phyloP scores from a whole-genome alignment of 2,888 invertebrate genomes.

The Hofmannophila pseudospretella region DNA sequence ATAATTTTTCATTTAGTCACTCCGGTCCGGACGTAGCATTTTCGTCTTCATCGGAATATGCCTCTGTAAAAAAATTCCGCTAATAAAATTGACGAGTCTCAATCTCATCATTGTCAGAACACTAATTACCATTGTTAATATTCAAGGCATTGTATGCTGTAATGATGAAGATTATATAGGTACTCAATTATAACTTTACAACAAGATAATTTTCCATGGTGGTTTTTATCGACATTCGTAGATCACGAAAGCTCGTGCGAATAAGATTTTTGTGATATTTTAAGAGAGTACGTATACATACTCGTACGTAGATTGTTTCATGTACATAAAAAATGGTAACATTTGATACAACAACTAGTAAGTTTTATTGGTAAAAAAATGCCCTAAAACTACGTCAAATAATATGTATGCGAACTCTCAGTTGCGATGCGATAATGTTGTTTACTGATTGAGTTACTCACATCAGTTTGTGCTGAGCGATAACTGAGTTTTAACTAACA shows the following conservation, averaged over 20 bases:
- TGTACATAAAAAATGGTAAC: too few relatives aligned
- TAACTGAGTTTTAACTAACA: constrained; percentile 35
- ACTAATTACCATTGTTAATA: constrained; percentile 64
- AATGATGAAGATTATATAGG: constrained; percentile 34
- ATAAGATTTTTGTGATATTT: constrained; percentile 36
- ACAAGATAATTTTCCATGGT: constrained; percentile 23
- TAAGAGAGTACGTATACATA: too few relatives aligned
- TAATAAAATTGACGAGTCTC: constrained; percentile 33
- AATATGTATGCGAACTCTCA: constrained; percentile 23
- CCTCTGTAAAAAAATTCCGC: constrained; percentile 37
- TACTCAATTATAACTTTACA: constrained; percentile 33
- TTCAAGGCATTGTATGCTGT: constrained; percentile 37
- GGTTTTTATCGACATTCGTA: constrained; percentile 17
- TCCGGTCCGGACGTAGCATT: constrained; percentile 4
- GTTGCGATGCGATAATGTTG: constrained; percentile 48
- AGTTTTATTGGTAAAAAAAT: too few relatives aligned
- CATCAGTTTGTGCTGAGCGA: constrained; percentile 64
- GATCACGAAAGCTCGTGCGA: constrained; percentile 49
- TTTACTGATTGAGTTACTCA: constrained; percentile 23
- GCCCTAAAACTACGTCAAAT: too few relatives aligned
- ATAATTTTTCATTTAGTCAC: too few relatives aligned
- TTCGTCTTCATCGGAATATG: constrained; percentile 5
- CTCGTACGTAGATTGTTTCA: too few relatives aligned
- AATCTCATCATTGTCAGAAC: constrained; percentile 50
- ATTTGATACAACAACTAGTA: too few relatives aligned